phyloP scores from a whole-genome alignment of 2,797 vertebrate genomes.

The Enteromius unitaeniatus region DNA sequence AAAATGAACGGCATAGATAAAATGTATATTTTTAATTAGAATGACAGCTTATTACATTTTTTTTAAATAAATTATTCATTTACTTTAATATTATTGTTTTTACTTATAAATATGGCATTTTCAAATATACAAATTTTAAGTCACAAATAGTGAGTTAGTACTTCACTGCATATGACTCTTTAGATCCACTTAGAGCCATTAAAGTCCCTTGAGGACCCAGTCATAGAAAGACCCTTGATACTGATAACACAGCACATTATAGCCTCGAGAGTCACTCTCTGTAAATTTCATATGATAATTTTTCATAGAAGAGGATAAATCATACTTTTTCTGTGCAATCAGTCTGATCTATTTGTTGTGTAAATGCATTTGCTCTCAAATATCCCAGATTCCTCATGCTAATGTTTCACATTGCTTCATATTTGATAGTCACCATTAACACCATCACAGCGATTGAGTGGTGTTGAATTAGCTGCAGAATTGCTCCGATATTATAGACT shows the following conservation, averaged over 20 bases:
- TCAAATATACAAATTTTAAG: background rate
- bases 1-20: too few species aligned
- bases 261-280: constrained; percentile 12
- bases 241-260: constrained; percentile 26
- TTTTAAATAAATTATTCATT: background rate
- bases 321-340: constrained; percentile 32
- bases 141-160: background rate
- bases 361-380: constrained; percentile 50
- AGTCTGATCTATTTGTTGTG: constrained; percentile 50
- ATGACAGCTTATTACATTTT: background rate
- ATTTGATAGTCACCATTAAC: constrained; percentile 55
- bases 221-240: constrained; percentile 26
- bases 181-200: constrained; percentile 25
- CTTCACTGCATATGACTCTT: background rate
- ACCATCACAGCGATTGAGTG: constrained; percentile 39
- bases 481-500: constrained; percentile 48
- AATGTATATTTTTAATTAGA: background rate
- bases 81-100: background rate
- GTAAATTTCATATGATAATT: constrained; percentile 36
- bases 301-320: constrained; percentile 41
- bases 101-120: background rate
- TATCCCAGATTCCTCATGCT: constrained; percentile 46
- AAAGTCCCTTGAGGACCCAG: background rate
- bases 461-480: constrained; percentile 40
- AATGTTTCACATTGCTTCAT: constrained; percentile 47